Evolutionary conservation across 2,797 vertebrate species (phyloP).

Genomic region (Pygocentrus nattereri): DNA sequence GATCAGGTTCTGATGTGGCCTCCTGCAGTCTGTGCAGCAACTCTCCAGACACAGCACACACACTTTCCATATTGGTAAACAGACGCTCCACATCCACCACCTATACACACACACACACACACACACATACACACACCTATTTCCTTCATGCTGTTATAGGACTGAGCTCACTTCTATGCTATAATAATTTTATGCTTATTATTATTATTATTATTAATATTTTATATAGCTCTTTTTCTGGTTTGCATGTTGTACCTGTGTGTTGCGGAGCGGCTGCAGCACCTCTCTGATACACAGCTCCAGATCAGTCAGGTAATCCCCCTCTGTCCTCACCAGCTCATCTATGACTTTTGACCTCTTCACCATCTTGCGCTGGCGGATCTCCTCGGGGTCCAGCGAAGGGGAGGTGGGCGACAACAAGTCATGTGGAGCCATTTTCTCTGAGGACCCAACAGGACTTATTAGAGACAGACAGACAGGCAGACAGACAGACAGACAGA

Average conservation of each 20-base stretch:
- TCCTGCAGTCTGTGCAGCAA: conserved; percentile 87
- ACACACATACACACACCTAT: conserved; percentile 11
- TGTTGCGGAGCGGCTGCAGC: conserved; percentile 85
- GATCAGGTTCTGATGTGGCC: conserved; percentile 87
- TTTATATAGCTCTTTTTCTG: too few relatives aligned
- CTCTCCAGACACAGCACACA: conserved; percentile 89
- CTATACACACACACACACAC: conserved; percentile 68
- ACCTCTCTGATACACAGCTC: conserved; percentile 92
- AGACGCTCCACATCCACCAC: conserved; percentile 92
- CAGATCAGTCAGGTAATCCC: conserved; percentile 87
- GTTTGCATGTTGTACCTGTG: conserved; percentile 75
- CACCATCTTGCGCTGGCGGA: conserved; percentile 84
- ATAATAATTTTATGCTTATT: neutral
- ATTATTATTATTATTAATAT: neutral
- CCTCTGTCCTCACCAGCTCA: conserved; percentile 93
- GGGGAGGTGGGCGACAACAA: conserved; percentile 71
- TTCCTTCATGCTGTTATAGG: neutral
- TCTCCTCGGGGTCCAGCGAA: conserved; percentile 80
- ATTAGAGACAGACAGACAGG: neutral
- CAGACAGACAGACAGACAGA: neutral
- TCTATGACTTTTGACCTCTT: conserved; percentile 89
- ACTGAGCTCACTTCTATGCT: neutral
- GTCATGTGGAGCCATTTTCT: conserved; percentile 88
- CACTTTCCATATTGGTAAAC: conserved; percentile 95
- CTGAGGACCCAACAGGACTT: conserved; percentile 71